Conservation (phyloP, 2,888 invertebrate species). For the Yponomeuta evonymella region DNA sequence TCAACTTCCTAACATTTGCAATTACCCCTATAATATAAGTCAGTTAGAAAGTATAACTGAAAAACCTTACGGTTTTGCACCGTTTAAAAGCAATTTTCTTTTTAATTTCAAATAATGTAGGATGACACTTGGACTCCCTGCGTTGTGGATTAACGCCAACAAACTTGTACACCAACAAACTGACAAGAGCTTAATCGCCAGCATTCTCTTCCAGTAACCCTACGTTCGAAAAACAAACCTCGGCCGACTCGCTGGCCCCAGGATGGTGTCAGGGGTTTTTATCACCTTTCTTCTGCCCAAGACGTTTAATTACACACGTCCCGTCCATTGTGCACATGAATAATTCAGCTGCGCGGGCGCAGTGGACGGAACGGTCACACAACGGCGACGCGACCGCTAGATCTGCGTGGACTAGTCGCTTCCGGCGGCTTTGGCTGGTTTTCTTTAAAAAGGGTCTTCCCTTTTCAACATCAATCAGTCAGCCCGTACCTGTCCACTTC, state of each 20-base stretch:
- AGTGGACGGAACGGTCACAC: slow-evolving; percentile 65
- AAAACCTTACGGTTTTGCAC: too few species aligned
- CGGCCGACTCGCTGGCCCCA: slow-evolving; percentile 42
- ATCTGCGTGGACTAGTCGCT: slow-evolving; percentile 1
- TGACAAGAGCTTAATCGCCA: not conserved
- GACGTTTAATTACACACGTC: slow-evolving; percentile 61
- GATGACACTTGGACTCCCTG: too few species aligned
- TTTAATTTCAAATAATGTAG: too few species aligned
- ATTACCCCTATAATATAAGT: too few species aligned
- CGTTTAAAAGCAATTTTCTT: too few species aligned
- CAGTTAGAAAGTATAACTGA: too few species aligned
- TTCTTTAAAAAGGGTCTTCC: not conserved
- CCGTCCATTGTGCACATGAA: slow-evolving; percentile 45
- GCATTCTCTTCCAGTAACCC: not conserved
- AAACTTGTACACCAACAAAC: too few species aligned
- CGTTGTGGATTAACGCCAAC: too few species aligned
- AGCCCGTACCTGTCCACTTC: too few species aligned
- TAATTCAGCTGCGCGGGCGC: slow-evolving; percentile 56
- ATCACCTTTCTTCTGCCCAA: slow-evolving; percentile 36
- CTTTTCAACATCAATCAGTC: not conserved
- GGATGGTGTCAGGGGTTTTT: slow-evolving; percentile 64
- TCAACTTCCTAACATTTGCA: too few species aligned
- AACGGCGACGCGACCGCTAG: slow-evolving; percentile 54
- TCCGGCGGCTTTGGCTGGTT: not conserved
- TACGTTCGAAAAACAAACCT: slow-evolving; percentile 24